These are phyloP conservation scores for Tiliacea citrago DNA, from an alignment of 2,888 invertebrate species.

Conservation along the genomic window DNA sequence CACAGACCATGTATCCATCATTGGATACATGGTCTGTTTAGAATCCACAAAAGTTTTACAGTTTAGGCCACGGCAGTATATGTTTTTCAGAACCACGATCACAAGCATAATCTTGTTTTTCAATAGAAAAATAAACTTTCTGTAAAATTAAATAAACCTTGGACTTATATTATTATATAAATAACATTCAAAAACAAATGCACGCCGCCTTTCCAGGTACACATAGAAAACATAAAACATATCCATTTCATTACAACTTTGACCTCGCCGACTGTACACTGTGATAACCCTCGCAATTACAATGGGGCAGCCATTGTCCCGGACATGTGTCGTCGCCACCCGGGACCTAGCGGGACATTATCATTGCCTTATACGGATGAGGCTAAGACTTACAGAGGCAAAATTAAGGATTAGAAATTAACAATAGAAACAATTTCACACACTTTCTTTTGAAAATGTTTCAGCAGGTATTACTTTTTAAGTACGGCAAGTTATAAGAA, in stretches of 20 bases:
- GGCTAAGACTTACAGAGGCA: conserved; percentile 4
- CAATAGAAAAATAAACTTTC: no score
- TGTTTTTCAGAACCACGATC: no score
- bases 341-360: conserved; percentile 60
- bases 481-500: neutral
- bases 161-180: no score
- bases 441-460: neutral
- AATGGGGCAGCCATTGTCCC: conserved; percentile 71
- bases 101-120: no score
- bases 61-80: no score
- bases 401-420: conserved; percentile 23
- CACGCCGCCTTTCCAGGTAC: conserved; percentile 3
- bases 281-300: conserved; percentile 77
- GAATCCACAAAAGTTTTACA: no score
- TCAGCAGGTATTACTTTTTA: neutral
- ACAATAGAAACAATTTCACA: neutral
- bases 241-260: conserved; percentile 66
- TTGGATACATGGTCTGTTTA: no score
- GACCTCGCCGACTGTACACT: conserved; percentile 55
- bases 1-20: no score
- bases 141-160: no score
- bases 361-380: conserved; percentile 59
- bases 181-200: neutral
- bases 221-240: conserved; percentile 46
- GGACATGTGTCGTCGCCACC: conserved; percentile 70